Conservation (phyloP, 2,113 vertebrate genomes). For the Etheostoma cragini region DNA sequence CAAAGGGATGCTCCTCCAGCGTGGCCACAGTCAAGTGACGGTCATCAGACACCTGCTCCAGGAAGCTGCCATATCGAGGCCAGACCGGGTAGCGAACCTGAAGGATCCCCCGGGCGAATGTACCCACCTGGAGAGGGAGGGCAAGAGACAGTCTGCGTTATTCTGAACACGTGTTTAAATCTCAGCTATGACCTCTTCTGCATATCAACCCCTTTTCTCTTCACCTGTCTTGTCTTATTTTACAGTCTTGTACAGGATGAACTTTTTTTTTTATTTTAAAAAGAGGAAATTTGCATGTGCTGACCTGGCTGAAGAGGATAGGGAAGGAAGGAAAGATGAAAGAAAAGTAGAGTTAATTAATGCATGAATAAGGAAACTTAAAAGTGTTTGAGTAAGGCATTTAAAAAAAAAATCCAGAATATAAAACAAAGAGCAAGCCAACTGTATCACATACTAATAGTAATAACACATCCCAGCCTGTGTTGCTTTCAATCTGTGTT, state of each 20-base stretch:
- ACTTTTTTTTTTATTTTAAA: conserved; percentile 11
- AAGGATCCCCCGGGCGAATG: conserved; percentile 91
- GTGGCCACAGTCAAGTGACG: conserved; percentile 96
- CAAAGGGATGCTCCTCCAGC: conserved; percentile 96
- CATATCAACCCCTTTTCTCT: not conserved
- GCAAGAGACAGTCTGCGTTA: not conserved
- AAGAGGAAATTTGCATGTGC: conserved; percentile 41
- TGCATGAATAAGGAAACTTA: conserved; percentile 26
- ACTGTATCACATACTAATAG: conserved; percentile 35
- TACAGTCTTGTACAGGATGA: conserved; percentile 3
- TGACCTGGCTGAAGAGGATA: conserved; percentile 58
- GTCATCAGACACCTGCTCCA: conserved; percentile 93
- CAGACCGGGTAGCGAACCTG: conserved; percentile 97
- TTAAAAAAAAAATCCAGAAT: conserved; percentile 3
- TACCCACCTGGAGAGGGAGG: conserved; percentile 88
- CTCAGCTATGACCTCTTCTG: conserved; percentile 15
- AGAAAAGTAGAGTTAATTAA: conserved; percentile 50
- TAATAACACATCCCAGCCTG: conserved; percentile 47
- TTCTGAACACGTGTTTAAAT: not conserved
- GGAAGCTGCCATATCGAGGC: conserved; percentile 93
- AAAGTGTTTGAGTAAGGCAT: conserved; percentile 47
- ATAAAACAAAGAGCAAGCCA: conserved; percentile 48
- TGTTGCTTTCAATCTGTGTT: conserved; percentile 45
- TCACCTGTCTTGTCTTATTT: conserved; percentile 21
- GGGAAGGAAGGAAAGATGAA: conserved; percentile 49